Evolutionary conservation across 2,888 invertebrate species (phyloP), one percentile per base, ranked within the genome.

Genomic region (Xestia ashworthii): DNA sequence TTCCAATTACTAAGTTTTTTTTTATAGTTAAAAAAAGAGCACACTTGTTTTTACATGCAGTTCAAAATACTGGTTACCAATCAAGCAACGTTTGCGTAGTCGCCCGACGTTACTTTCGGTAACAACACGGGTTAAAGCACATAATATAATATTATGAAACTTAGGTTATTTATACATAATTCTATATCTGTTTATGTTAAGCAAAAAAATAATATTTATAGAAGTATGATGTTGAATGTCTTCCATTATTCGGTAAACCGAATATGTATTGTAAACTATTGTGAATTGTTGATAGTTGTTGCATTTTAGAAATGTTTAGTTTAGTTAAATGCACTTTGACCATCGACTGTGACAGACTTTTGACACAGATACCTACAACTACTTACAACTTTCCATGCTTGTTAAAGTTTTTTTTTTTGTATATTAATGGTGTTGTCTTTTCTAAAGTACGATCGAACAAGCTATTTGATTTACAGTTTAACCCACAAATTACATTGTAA

Each of bases 231-330:
- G 58, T 25, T 74, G 73, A 41, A 64, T 76, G 86, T 88, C 88
- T 88, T 87, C 86, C 88, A 83, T 60, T 80, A 72, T 75, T 77
- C 72, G 70, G 80, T 80, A 74, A 78, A 78, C 68, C 76, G 82
- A 84, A 72, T 72, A 68, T 72, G 25, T 70, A 73, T 62, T 78
- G 68, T 66, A 71, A 66, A 38, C 25, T 71, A 46, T 16, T 4
- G 32, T 60, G 46, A 68, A 60, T 60, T 71, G 76, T 82, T 68
- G 55, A 55, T 71, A 71, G 64, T 25, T 68, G 50, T 80, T 71
- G 78, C 78, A 72, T 83, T 77, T 83, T 86, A 82, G 74, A 70
- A 62, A 82, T 73, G 50, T 62, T 38, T 72, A 44, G 8, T 38
- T 69, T 44, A 65, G 16, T 38, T 19, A 41, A 11, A 32, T 68